These are phyloP conservation scores for Leuciscus idus DNA, from an alignment of 2,113 vertebrate species.

Conservation along the genomic window DNA sequence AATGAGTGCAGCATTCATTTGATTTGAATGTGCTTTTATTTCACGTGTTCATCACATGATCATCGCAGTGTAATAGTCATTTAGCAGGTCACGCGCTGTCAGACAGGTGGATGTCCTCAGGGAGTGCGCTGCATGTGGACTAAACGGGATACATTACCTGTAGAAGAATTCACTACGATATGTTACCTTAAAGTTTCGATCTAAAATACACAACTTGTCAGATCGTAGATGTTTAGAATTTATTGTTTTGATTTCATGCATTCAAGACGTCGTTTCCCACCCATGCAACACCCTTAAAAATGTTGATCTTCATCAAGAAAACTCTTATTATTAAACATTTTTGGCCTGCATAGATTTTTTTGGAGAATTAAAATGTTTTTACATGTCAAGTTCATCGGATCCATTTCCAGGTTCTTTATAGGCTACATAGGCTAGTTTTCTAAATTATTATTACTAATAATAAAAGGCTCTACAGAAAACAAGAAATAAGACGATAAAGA, in stretches of 20 bases:
- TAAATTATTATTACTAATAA: not conserved
- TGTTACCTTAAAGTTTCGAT: not conserved
- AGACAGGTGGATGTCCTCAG: not conserved
- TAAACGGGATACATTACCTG: not conserved
- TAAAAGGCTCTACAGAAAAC: not conserved
- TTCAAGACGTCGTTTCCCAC: not conserved
- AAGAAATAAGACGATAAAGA: not conserved
- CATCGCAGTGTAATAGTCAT: conserved; percentile 29
- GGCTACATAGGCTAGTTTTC: not conserved
- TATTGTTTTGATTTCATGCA: not conserved
- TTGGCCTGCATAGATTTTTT: not conserved
- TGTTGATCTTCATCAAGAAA: not conserved
- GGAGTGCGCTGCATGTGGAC: not conserved
- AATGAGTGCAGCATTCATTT: not conserved
- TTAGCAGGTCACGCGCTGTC: conserved; percentile 41
- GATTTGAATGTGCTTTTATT: not conserved
- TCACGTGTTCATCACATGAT: conserved; percentile 26
- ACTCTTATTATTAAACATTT: not conserved
- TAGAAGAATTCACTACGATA: not conserved
- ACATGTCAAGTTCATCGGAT: not conserved
- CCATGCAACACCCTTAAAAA: not conserved
- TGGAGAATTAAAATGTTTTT: not conserved
- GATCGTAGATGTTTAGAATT: not conserved
- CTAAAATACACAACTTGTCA: not conserved
- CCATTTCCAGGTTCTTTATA: not conserved